phyloP scores from a whole-genome alignment of 2,888 invertebrate species.

The Sminthurides aquaticus region DNA sequence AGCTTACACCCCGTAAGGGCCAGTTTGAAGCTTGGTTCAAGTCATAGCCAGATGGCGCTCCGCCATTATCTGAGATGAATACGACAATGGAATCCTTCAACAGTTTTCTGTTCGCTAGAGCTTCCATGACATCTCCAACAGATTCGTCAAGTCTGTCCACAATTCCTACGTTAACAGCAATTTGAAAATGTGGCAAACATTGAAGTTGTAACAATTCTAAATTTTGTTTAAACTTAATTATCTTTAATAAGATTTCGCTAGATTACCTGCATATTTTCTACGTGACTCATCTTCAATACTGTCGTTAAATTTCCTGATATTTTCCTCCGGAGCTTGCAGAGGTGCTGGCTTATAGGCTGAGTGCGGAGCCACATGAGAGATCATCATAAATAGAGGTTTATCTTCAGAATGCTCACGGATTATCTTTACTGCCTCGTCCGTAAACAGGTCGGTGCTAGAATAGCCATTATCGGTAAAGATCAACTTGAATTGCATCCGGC shows the following conservation, averaged over 20 bases:
- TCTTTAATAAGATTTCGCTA: no score
- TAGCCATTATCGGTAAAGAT: neutral
- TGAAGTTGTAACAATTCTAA: neutral
- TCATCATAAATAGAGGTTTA: slow-evolving; percentile 66
- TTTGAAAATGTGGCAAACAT: slow-evolving; percentile 2
- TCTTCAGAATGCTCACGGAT: slow-evolving; percentile 47
- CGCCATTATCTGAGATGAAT: slow-evolving; percentile 84
- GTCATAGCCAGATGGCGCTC: slow-evolving; percentile 63
- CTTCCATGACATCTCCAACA: slow-evolving; percentile 65
- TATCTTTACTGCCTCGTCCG: slow-evolving; percentile 57
- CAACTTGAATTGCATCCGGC: neutral
- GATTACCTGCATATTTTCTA: slow-evolving; percentile 61
- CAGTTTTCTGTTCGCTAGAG: slow-evolving; percentile 60
- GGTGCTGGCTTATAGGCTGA: slow-evolving; percentile 56
- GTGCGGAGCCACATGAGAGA: slow-evolving; percentile 75
- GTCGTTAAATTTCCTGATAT: slow-evolving; percentile 59
- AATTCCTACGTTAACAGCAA: slow-evolving; percentile 60
- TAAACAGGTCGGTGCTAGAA: slow-evolving; percentile 56
- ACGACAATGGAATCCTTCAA: slow-evolving; percentile 73
- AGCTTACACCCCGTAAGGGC: slow-evolving; percentile 68
- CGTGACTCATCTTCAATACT: slow-evolving; percentile 58
- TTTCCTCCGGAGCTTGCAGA: slow-evolving; percentile 65
- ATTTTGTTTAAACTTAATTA: neutral
- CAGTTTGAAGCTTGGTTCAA: slow-evolving; percentile 69
- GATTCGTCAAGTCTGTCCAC: slow-evolving; percentile 75